Evolutionary conservation across 2,888 invertebrate species (phyloP).

Genomic region (Cephalotes varians): DNA sequence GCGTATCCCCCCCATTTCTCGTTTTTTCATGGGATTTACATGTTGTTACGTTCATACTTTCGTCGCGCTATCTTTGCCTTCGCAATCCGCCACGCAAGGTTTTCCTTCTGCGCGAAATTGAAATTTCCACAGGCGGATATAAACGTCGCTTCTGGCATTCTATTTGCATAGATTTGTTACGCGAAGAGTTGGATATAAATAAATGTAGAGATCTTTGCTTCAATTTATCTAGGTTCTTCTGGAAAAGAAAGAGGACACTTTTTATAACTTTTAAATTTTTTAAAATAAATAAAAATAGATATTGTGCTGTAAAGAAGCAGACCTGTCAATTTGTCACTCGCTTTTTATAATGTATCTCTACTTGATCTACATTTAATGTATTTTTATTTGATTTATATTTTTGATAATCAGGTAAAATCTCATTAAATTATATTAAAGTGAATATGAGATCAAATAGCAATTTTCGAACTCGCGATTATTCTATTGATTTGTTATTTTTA

Average conservation of each 20-base stretch:
- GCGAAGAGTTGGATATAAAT: constrained; percentile 25
- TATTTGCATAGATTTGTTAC: constrained; percentile 44
- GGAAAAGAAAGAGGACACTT: neutral
- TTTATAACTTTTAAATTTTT: neutral
- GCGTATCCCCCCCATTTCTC: constrained; percentile 9
- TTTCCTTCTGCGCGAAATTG: constrained; percentile 32
- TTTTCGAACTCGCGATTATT: neutral
- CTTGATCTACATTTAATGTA: neutral
- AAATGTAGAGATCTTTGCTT: constrained; percentile 16
- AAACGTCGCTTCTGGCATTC: constrained; percentile 41
- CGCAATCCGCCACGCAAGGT: constrained; percentile 15
- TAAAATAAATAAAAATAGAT: constrained; percentile 6
- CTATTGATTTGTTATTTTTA: neutral
- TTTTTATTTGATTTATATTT: neutral
- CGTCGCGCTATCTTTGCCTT: constrained; percentile 35
- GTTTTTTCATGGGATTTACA: constrained; percentile 45
- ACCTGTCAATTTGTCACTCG: neutral
- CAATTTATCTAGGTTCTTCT: neutral
- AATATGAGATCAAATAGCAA: neutral
- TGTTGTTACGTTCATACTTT: constrained; percentile 48
- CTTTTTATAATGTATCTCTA: neutral
- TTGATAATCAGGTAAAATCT: neutral
- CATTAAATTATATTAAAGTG: neutral
- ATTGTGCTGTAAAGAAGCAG: neutral
- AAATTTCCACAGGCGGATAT: constrained; percentile 44